Percentiles rank a stretch among this genome's conserved stretches.
These are phyloP conservation scores for Nasonia vitripennis DNA, from an alignment of 1,140 invertebrate genomes.

Conservation along the genomic window DNA sequence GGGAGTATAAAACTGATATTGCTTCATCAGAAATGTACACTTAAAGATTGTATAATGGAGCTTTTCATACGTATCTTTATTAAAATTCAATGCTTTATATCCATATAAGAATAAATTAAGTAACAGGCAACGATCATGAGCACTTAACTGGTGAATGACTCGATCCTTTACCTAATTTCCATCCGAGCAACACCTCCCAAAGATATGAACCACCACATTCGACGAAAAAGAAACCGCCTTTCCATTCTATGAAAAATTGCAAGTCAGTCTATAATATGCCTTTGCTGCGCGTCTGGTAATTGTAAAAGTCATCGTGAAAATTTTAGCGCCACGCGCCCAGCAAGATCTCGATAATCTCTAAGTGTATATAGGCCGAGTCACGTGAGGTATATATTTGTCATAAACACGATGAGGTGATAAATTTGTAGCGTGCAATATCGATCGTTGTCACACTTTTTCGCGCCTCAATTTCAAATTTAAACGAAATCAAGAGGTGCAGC, in stretches of 20 bases:
- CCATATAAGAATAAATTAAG: too few relatives aligned
- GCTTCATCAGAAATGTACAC: too few relatives aligned
- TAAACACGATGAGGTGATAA: background rate
- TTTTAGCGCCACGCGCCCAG: background rate
- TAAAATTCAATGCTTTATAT: too few relatives aligned
- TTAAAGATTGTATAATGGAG: too few relatives aligned
- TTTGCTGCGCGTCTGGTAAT: background rate
- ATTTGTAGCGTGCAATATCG: background rate
- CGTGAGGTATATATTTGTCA: background rate
- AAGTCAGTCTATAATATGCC: background rate
- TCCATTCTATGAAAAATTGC: background rate
- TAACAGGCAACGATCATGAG: too few relatives aligned
- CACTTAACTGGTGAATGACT: background rate
- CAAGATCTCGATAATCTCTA: background rate
- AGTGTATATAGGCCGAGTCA: background rate
- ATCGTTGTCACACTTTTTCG: background rate
- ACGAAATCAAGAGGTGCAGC: background rate
- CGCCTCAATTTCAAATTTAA: background rate
- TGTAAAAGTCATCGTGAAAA: constrained; percentile 1
- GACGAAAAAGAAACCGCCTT: background rate
- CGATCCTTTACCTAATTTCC: background rate
- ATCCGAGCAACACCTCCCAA: background rate
- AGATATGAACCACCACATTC: background rate
- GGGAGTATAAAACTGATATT: too few relatives aligned
- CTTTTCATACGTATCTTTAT: too few relatives aligned